Percentiles rank a stretch among this genome's conserved stretches.
phyloP scores from a whole-genome alignment of 1,140 invertebrate species.

The Plectus sambesii region DNA sequence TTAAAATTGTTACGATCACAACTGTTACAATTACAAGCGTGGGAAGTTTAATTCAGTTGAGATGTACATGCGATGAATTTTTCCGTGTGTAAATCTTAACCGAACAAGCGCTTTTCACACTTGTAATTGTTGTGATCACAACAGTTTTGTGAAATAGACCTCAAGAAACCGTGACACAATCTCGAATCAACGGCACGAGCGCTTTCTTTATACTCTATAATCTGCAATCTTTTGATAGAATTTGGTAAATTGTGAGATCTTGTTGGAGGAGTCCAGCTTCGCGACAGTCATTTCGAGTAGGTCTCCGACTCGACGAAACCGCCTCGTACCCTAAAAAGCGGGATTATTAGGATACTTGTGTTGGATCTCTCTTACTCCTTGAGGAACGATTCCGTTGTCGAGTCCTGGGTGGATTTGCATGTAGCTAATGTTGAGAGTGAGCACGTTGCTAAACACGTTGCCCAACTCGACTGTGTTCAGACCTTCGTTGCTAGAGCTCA shows the following conservation, averaged over 20 bases:
- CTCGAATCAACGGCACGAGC: too few species aligned
- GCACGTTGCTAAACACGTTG: slow-evolving; percentile 38
- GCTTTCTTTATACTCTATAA: too few species aligned
- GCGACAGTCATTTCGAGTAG: slow-evolving; percentile 45
- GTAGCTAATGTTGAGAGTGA: slow-evolving; percentile 43
- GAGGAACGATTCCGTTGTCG: slow-evolving; percentile 37
- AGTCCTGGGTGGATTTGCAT: slow-evolving; percentile 44
- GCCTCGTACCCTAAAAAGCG: slow-evolving; percentile 39
- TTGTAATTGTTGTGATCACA: too few species aligned
- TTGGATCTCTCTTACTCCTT: slow-evolving; percentile 29
- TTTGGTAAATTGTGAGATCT: slow-evolving; percentile 43
- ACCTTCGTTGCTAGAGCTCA: slow-evolving; percentile 43
- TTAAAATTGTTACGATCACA: too few species aligned
- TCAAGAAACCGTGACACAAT: too few species aligned
- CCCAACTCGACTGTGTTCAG: slow-evolving; percentile 44
- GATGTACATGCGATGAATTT: too few species aligned
- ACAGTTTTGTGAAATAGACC: too few species aligned
- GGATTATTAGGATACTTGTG: slow-evolving; percentile 6
- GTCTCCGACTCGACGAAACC: slow-evolving; percentile 38
- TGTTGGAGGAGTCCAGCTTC: slow-evolving; percentile 38
- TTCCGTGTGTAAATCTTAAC: too few species aligned
- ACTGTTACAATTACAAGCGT: too few species aligned
- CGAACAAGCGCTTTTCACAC: too few species aligned
- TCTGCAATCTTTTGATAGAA: slow-evolving; percentile 43
- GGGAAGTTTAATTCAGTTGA: too few species aligned